phyloP scores from a whole-genome alignment of 2,113 vertebrate genomes.

The Anhinga rufa region DNA sequence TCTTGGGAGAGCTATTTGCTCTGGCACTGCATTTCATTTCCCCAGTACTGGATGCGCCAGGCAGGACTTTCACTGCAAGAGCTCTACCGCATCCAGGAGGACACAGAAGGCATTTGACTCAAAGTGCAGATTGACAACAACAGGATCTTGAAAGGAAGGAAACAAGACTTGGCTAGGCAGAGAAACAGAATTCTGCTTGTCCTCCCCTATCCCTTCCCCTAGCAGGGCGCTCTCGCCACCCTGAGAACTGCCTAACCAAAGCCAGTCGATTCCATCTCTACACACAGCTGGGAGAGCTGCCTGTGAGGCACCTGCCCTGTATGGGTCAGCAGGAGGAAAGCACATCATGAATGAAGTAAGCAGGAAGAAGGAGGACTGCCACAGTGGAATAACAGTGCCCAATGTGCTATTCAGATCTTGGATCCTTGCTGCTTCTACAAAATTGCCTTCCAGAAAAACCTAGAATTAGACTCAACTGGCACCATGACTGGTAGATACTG shows the following conservation, averaged over 20 bases:
- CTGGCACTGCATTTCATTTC: background rate
- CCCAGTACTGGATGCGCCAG: background rate
- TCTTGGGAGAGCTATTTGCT: background rate
- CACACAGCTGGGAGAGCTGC: background rate
- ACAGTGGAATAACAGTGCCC: background rate
- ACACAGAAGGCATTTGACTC: background rate
- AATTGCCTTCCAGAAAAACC: background rate
- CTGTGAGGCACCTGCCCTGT: background rate
- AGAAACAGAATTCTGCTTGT: constrained; percentile 6
- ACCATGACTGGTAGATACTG: background rate
- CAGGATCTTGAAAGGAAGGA: constrained; percentile 40
- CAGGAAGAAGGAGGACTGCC: background rate
- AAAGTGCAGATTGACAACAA: constrained; percentile 23
- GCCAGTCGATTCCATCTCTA: background rate
- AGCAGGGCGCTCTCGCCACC: background rate
- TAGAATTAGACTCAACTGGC: background rate
- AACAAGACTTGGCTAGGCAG: constrained; percentile 3
- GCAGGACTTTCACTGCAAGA: background rate
- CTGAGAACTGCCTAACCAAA: background rate
- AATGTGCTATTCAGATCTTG: background rate
- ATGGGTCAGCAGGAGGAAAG: background rate
- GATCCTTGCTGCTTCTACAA: background rate
- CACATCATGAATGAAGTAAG: background rate
- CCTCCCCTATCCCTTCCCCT: background rate
- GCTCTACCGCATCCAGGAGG: background rate